Evolutionary conservation across 2,797 vertebrate species (phyloP), one percentile per base, ranked within the genome.

Genomic region (Bradypodion pumilum): DNA sequence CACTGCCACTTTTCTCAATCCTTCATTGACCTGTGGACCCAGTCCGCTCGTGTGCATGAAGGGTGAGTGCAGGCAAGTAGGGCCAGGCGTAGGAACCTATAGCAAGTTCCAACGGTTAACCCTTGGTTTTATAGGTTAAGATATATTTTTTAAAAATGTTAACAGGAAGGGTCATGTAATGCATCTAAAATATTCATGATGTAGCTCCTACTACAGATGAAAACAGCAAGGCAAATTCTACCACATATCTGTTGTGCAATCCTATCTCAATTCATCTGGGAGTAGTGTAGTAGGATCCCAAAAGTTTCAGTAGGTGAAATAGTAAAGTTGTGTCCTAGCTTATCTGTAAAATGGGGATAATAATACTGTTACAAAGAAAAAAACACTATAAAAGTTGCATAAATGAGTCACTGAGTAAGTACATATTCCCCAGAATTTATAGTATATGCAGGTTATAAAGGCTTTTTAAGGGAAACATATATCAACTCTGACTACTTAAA

Each of bases 141-240:
- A 49, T 19, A 21, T 21, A 56, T 32, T 86, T 74, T n/a, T 65
- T 81, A 7, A 63, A 35, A 10, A 13, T 69, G 68, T 56, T 56
- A 56, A 69, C 40, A 35, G 74, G 44, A 35, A 44, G 23, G 49
- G 40, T 27, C 25, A 52, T 6, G 3, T 66, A 32, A 16, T 68
- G 19, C 7, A 75, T 59, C 78, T 75, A 75, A 82, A 82, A 56
- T 35, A 23, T 49, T 82, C 44, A 82, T 82, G 66, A 66, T 68
- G 35, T 63, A 68, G 66, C 21, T 68, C 66, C 49, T 40, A 76
- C 52, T 23, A 52, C 49, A 21, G 44, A 75, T 37, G 63, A 37
- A 68, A 75, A 42, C 3, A 49, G 29, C 40, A 10, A 46, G 37
- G n/a, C n/a, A 35, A 52, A n/a, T 15, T 79, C 78, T 32, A 25